Conservation (phyloP, 2,113 vertebrate species). For the Mus pahari region DNA sequence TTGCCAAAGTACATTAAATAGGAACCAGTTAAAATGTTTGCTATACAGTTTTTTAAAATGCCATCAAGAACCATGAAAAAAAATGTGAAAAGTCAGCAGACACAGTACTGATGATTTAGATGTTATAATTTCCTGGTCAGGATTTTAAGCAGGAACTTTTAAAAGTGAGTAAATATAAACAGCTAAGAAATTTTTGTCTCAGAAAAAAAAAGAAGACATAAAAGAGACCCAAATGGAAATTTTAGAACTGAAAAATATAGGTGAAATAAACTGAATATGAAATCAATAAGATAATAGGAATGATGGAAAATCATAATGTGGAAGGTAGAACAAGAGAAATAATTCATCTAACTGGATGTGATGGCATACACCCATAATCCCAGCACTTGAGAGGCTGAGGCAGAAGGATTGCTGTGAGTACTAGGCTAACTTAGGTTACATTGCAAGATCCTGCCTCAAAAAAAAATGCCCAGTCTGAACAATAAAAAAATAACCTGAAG, state of each 20-base stretch:
- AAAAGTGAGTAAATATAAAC: slow-evolving; percentile 44
- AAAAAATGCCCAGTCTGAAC: not conserved
- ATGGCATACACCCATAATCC: not conserved
- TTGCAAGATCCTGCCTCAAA: not conserved
- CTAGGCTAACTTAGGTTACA: not conserved
- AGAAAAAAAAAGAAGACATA: slow-evolving; percentile 46
- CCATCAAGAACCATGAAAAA: slow-evolving; percentile 2
- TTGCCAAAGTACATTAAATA: slow-evolving; percentile 38
- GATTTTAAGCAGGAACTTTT: slow-evolving; percentile 50
- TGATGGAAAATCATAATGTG: not conserved
- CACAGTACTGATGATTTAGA: slow-evolving; percentile 40
- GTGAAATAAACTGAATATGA: slow-evolving; percentile 39
- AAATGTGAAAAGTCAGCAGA: slow-evolving; percentile 30
- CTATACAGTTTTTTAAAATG: not conserved
- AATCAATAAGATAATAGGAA: not conserved
- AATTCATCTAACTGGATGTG: not conserved
- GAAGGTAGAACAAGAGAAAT: slow-evolving; percentile 40
- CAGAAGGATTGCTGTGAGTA: not conserved
- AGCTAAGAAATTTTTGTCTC: slow-evolving; percentile 53
- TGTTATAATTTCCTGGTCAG: slow-evolving; percentile 33
- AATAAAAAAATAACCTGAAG: not conserved
- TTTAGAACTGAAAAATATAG: slow-evolving; percentile 48
- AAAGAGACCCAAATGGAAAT: slow-evolving; percentile 42
- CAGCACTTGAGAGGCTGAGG: not conserved
- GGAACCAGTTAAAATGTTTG: slow-evolving; percentile 13